Conservation (phyloP, 30 jellyfish, hydroid and myxozoan species). For the Aurelia aurita complex sp. Pacific region DNA sequence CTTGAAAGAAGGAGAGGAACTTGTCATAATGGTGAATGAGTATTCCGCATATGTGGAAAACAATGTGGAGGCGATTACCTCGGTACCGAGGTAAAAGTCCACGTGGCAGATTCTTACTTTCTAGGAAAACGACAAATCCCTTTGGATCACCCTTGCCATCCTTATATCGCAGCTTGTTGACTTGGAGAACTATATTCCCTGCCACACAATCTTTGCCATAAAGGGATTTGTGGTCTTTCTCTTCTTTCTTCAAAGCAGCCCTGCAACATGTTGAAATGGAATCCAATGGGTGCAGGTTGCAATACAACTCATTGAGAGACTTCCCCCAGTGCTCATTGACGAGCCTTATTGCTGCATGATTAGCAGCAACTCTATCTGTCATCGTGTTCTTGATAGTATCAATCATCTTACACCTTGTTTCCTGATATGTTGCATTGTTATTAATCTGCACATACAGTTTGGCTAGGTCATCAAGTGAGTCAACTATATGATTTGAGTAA, state of each 20-base stretch:
- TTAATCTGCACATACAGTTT: neutral
- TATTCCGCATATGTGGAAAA: conserved; percentile 8
- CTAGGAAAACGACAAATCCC: conserved; percentile 23
- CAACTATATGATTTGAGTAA: conserved; percentile 20
- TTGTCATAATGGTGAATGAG: neutral
- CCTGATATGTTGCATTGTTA: neutral
- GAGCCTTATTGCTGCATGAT: conserved; percentile 34
- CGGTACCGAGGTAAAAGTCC: neutral
- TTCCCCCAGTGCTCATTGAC: conserved; percentile 38
- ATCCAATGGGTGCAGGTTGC: conserved; percentile 28
- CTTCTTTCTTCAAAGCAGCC: conserved; percentile 16
- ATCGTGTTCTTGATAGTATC: conserved; percentile 21
- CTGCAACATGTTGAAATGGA: conserved; percentile 20
- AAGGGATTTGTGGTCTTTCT: conserved; percentile 18
- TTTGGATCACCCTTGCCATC: conserved; percentile 52
- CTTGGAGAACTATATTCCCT: conserved; percentile 17
- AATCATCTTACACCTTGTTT: conserved; percentile 10
- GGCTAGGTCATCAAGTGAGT: conserved; percentile 36
- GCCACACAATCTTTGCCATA: conserved; percentile 13
- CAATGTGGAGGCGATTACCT: too few relatives aligned
- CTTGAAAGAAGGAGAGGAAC: neutral
- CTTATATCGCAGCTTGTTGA: conserved; percentile 27
- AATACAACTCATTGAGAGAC: conserved; percentile 23
- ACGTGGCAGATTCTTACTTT: conserved; percentile 8
- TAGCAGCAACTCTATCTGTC: conserved; percentile 43